Evolutionary conservation across 2,797 vertebrate species (phyloP), one percentile per base, ranked within the genome.

Genomic region (Phrynocephalus forsythii): DNA sequence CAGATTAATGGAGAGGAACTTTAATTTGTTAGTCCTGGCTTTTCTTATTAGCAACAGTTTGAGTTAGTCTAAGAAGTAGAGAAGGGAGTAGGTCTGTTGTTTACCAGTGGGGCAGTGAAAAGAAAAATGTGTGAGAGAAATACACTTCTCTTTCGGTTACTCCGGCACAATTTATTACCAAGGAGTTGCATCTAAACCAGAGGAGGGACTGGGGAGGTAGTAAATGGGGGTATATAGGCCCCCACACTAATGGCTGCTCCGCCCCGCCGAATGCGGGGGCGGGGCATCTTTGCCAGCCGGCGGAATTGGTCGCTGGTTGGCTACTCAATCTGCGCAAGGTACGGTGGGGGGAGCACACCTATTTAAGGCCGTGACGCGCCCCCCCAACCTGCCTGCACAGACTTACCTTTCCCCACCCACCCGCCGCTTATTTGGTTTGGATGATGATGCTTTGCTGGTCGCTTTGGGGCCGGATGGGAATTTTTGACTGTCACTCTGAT

Each of bases 1-100:
- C 75, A 91, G 84, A 86, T 86, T 86, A 91, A 88, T 73, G 86
- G 69, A 79, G 84, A 91, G 84, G 52, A 86, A 86, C 88, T 91
- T 63, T 88, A 80, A 87, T 84, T 72, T 91, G 82, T 84, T 92
- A 83, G 60, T 89, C 87, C 30, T 88, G 30, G 48, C 52, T 86
- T 88, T 77, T 87, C 88, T 89, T 78, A 87, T 90, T 83, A 89
- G 68, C 79, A 73, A 28, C 84, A 80, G 77, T 72, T 67, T 85
- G 22, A 38, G 73, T 87, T 83, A 80, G 83, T 89, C 11, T 0
- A 0, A 15, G 69, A 93, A 89, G n/a, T 26, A 24, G 26, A 81
- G 44, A 82, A 24, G 82, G n/a, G n/a, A 26, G 16, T 52, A 44
- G 79, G 44, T 1, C 1, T 11, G 63, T 0, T 16, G 11, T 63